Evolutionary conservation across 1,140 invertebrate genomes (phyloP), one percentile per base, ranked within the genome.

Genomic region (Ceratosolen solmsi): DNA sequence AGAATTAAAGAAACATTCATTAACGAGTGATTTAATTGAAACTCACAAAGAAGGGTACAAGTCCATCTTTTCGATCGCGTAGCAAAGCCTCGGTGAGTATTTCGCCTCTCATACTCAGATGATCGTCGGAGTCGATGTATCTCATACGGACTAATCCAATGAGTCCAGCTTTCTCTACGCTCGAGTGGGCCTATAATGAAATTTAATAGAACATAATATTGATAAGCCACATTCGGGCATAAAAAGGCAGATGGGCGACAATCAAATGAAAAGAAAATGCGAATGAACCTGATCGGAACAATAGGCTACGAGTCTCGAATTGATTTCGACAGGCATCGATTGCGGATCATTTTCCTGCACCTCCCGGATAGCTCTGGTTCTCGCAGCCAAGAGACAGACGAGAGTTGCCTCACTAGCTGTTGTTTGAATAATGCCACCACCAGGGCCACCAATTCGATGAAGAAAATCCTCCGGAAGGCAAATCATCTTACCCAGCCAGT

Each of bases 401-500:
- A 99, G 93, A 0, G 98, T 99, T 0, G 97, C 95, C 91, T 99
- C 98, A 85, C 97, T 98, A 0, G 97, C 95, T 30, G 97, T 98
- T 0, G 97, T 95, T 92, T 98, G 97, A 85, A 99, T 98, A 1
- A 99, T 98, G 22, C 98, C 98, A 65, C 98, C 98, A 4, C 96
- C 96, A 17, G 92, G 92, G 70, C 95, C 95, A 33, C 94, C 94
- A 41, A 94, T 93, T 85, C 94, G 93, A 86, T 97, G 95, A 0
- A 99, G 92, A 90, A 98, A 99, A 46, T 96, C 94, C 3, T 97
- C 95, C 0, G 98, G 98, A 36, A 99, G 92, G 5, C 96, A 95
- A 22, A 99, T 94, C 93, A 98, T 96, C 92, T 98, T 97, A 8
- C 96, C 98, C 51, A 99, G 91, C 99, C 99, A 99, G 92, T 99